Evolutionary conservation across 2,797 vertebrate genomes (phyloP), one percentile per base, ranked within the genome.

Genomic region (Netta rufina): DNA sequence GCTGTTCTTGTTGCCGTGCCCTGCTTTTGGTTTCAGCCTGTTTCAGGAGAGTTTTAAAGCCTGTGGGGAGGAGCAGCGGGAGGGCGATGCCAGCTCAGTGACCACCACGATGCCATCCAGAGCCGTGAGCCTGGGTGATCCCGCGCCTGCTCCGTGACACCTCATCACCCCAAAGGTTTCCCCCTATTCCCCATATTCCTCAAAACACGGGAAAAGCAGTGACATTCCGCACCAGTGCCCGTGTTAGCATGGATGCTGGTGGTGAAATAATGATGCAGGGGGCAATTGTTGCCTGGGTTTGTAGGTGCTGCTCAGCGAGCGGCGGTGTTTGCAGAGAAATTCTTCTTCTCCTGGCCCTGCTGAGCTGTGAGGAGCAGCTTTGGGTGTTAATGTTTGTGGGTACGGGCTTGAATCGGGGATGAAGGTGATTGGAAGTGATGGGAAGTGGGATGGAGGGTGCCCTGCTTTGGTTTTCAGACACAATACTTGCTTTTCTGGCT

Each of bases 51-150:
- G 43, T 27, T 57, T 39, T 22, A 15, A 57, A n/a, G 18, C 30
- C 21, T 15, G 32, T 8, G 8, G 41, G 41, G 39, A 5, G 18
- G 49, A 60, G 32, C 60, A 32, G 41, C 33, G 10, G 21, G 16
- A 49, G 13, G 51, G 39, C 5, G 22, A 43, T 19, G 53, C 32
- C 32, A 47, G 51, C 30, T 33, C 3, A 65, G 32, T 49, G 71
- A 25, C 38, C 1, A 3, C 65, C 1, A 2, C 0, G 28, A 25
- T 53, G 33, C 38, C 2, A 32, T 58, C 22, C 15, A 12, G 74
- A 11, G 18, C 25, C 2, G 51, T 38, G 20, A 58, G 64, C 21
- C 58, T 0, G 0, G 36, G 51, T 22, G 45, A 65, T 36, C 30
- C 30, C 8, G 1, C 13, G 22, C 27, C 13, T 16, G 13, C 13